Conservation (phyloP, 1,140 invertebrate species). For the Stegodyphus mimosarum region DNA sequence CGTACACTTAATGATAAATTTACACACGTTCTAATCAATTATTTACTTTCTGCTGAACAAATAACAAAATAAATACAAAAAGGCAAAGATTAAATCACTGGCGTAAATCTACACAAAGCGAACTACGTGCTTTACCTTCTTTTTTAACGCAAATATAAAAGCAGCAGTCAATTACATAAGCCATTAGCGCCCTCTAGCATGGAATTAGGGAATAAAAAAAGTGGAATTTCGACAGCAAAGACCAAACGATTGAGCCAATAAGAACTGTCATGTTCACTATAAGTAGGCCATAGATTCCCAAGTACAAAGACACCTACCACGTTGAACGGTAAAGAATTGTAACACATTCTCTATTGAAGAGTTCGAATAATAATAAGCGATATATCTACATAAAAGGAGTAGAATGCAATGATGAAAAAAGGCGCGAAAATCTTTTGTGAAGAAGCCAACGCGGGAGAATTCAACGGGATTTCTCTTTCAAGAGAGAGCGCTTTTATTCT, state of each 20-base stretch:
- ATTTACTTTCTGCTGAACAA: too few relatives aligned
- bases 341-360: background rate
- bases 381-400: background rate
- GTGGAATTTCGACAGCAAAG: background rate
- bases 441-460: slow-evolving; percentile 21
- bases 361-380: slow-evolving; percentile 29
- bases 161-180: background rate
- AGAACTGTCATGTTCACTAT: background rate
- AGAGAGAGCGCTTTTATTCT: slow-evolving; percentile 37
- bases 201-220: background rate
- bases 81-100: too few relatives aligned
- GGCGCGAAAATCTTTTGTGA: slow-evolving; percentile 42
- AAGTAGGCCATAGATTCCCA: background rate
- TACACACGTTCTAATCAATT: too few relatives aligned
- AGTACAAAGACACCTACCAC: background rate
- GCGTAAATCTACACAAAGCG: too few relatives aligned
- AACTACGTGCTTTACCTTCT: too few relatives aligned
- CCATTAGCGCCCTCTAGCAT: background rate
- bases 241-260: background rate
- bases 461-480: slow-evolving; percentile 6
- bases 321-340: too few relatives aligned
- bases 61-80: too few relatives aligned
- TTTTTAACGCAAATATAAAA: background rate
- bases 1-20: too few relatives aligned
- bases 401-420: slow-evolving; percentile 23